Conservation (phyloP, 1,140 invertebrate species). For the Drosophila mojavensis region DNA sequence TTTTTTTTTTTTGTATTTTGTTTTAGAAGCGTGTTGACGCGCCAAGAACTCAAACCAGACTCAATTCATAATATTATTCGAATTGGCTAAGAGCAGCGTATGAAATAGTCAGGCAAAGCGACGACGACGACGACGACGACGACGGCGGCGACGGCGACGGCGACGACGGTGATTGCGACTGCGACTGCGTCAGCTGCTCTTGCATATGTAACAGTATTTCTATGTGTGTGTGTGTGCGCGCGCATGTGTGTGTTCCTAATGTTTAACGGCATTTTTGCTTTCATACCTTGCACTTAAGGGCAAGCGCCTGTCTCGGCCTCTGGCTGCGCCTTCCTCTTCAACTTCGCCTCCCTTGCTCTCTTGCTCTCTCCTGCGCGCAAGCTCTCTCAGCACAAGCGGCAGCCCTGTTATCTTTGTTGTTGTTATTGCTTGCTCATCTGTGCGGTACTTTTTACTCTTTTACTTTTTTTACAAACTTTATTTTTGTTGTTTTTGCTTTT, state of each 20-base stretch:
- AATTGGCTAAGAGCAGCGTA: constrained; percentile 69
- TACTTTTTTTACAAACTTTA: no score
- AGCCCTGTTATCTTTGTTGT: constrained; percentile 1
- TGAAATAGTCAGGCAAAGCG: constrained; percentile 25
- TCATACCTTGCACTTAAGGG: constrained; percentile 23
- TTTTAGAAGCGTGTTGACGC: constrained; percentile 57
- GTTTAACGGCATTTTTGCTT: constrained; percentile 23
- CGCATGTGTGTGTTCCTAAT: constrained; percentile 3
- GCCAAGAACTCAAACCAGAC: constrained; percentile 78
- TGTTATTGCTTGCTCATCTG: neutral
- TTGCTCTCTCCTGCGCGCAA: no score
- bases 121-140: constrained; percentile 28
- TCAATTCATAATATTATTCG: constrained; percentile 61
- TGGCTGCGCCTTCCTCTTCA: neutral
- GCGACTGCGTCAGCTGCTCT: constrained; percentile 6
- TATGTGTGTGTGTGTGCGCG: constrained; percentile 16
- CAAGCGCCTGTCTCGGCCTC: neutral
- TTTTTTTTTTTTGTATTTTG: neutral
- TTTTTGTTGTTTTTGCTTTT: neutral
- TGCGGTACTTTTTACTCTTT: no score
- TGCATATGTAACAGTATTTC: neutral
- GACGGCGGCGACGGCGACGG: constrained; percentile 2
- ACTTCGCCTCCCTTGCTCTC: neutral
- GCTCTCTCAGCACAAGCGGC: neutral
- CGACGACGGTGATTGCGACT: constrained; percentile 9